Conservation (phyloP, 1,140 invertebrate species). For the Lysiphlebus fabarum region DNA sequence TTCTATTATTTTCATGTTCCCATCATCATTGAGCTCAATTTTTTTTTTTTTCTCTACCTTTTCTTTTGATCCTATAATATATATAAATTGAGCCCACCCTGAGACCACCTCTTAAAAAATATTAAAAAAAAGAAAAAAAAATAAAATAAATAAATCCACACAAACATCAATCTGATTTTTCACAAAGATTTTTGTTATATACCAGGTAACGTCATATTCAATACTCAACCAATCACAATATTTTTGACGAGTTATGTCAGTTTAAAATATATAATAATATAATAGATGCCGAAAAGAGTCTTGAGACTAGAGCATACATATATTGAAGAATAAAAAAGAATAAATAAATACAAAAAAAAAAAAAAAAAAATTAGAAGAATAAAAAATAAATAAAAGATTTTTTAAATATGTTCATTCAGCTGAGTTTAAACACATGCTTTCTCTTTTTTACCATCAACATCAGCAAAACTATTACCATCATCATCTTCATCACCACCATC, state of each 20-base stretch:
- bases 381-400: not conserved
- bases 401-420: constrained; percentile 41
- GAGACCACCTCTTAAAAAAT: not conserved
- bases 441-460: constrained; percentile 28
- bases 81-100: not conserved
- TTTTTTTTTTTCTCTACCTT: constrained; percentile 15
- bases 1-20: not conserved
- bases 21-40: constrained; percentile 2
- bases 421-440: constrained; percentile 45
- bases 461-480: too few relatives aligned
- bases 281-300: constrained; percentile 8
- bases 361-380: not conserved
- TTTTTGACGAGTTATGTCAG: constrained; percentile 56
- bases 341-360: constrained; percentile 12
- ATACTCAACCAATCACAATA: constrained; percentile 54
- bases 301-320: not conserved
- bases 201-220: constrained; percentile 51
- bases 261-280: constrained; percentile 40
- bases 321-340: not conserved
- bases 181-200: constrained; percentile 16
- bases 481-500: too few relatives aligned
- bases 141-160: constrained; percentile 4
- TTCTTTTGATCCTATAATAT: constrained; percentile 19
- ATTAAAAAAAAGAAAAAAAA: too few relatives aligned
- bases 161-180: constrained; percentile 18